These are phyloP conservation scores for Monochamus saltuarius DNA, from an alignment of 1,140 invertebrate genomes.

Conservation along the genomic window DNA sequence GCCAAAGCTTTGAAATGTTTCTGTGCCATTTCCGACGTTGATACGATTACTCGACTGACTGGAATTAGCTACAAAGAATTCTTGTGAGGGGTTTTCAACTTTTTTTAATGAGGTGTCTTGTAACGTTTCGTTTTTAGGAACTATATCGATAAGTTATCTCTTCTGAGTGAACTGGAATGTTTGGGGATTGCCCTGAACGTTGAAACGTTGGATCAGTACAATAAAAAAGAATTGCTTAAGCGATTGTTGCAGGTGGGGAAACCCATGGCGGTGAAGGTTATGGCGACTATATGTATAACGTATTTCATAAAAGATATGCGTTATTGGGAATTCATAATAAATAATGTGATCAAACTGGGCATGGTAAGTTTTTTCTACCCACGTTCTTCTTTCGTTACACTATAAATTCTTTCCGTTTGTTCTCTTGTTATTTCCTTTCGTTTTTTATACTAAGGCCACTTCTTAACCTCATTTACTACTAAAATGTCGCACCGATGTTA, in stretches of 20 bases:
- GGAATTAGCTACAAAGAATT: constrained; percentile 30
- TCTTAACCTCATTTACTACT: too few species aligned
- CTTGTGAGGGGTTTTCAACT: constrained; percentile 29
- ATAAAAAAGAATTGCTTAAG: constrained; percentile 37
- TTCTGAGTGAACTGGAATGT: constrained; percentile 35
- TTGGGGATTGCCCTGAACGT: constrained; percentile 9
- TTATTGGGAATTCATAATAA: constrained; percentile 41
- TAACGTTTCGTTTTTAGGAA: constrained; percentile 30
- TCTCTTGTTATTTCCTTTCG: too few species aligned
- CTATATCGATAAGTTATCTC: constrained; percentile 36
- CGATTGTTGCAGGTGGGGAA: constrained; percentile 28
- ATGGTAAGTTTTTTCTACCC: constrained; percentile 32
- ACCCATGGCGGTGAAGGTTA: constrained; percentile 31
- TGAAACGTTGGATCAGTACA: constrained; percentile 22
- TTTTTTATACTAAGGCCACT: too few species aligned
- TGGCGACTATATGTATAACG: constrained; percentile 39
- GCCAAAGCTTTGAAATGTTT: constrained; percentile 42
- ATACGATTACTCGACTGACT: constrained; percentile 29
- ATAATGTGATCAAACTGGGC: constrained; percentile 24
- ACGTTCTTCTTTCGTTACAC: not conserved
- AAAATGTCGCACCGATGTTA: too few species aligned
- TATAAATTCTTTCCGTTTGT: not conserved
- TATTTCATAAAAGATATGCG: constrained; percentile 35
- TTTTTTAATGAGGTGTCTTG: not conserved
- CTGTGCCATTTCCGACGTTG: constrained; percentile 32